Evolutionary conservation across 1,140 invertebrate species (phyloP).

Genomic region (Drosophila lowei): DNA sequence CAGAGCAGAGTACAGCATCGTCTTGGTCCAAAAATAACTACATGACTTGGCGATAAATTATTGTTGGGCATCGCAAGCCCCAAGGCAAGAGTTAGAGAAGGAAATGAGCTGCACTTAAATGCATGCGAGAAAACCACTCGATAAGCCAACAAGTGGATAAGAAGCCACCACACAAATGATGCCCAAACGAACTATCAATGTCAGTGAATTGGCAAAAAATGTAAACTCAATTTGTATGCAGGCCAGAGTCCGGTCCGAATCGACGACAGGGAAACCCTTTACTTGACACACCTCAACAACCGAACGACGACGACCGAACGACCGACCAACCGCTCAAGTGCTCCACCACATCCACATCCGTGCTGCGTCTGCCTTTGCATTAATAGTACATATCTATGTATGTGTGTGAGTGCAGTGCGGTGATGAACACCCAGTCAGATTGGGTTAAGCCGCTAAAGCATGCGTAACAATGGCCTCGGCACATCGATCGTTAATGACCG

Average conservation of each 20-base stretch:
- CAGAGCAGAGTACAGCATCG: slow-evolving; percentile 11
- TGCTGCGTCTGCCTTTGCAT: slow-evolving; percentile 65
- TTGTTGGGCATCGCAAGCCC: slow-evolving; percentile 28
- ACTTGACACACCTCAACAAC: slow-evolving; percentile 73
- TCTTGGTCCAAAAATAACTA: slow-evolving; percentile 71
- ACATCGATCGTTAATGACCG: slow-evolving; percentile 79
- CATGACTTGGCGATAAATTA: slow-evolving; percentile 62
- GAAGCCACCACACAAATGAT: slow-evolving; percentile 82
- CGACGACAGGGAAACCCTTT: slow-evolving; percentile 71
- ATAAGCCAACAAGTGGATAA: slow-evolving; percentile 82
- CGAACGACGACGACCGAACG: slow-evolving; percentile 18
- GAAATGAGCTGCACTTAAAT: slow-evolving; percentile 82
- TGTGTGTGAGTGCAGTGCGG: slow-evolving; percentile 5
- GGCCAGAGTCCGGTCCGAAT: slow-evolving; percentile 52
- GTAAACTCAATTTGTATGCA: slow-evolving; percentile 82
- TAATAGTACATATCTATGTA: slow-evolving; percentile 43
- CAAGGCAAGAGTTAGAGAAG: slow-evolving; percentile 57
- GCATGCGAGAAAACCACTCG: slow-evolving; percentile 81
- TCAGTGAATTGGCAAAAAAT: slow-evolving; percentile 83
- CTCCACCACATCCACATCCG: slow-evolving; percentile 33
- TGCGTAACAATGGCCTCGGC: slow-evolving; percentile 64
- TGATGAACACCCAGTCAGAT: slow-evolving; percentile 62
- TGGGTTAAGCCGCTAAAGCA: slow-evolving; percentile 72
- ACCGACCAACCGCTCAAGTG: slow-evolving; percentile 52
- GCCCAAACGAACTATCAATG: slow-evolving; percentile 82